Percentiles rank a stretch among this genome's conserved stretches.
phyloP scores from a whole-genome alignment of 2,113 vertebrate species.

The Carollia perspicillata region DNA sequence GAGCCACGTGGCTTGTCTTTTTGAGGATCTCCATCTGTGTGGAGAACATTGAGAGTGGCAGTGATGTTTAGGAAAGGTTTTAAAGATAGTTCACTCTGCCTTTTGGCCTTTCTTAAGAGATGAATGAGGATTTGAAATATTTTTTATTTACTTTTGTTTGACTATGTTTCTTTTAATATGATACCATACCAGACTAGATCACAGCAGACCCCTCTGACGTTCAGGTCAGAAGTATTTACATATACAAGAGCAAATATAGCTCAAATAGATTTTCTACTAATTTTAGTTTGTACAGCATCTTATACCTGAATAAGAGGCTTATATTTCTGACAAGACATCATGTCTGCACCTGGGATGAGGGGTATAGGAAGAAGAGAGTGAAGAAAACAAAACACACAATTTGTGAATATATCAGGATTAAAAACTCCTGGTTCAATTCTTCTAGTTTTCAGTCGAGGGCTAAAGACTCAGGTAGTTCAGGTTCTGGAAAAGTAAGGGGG shows the following conservation, averaged over 20 bases:
- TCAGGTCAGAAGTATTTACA: constrained; percentile 30
- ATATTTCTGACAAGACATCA: background rate
- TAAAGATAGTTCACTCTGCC: background rate
- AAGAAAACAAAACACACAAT: background rate
- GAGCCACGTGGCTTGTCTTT: background rate
- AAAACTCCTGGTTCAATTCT: background rate
- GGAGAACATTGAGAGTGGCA: background rate
- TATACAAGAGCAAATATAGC: background rate
- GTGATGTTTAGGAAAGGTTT: background rate
- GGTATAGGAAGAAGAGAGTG: background rate
- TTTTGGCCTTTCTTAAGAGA: background rate
- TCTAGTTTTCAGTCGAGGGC: background rate
- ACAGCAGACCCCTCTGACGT: background rate
- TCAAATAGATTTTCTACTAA: background rate
- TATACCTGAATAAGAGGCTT: background rate
- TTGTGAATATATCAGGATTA: background rate
- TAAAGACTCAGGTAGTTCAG: background rate
- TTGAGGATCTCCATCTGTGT: background rate
- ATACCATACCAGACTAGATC: background rate
- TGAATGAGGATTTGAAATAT: background rate
- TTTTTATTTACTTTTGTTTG: constrained; percentile 45
- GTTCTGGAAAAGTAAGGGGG: background rate
- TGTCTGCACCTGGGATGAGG: background rate
- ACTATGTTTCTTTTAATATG: background rate
- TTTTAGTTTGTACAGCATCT: background rate